These are phyloP conservation scores for Thalassophryne amazonica DNA, from an alignment of 2,797 vertebrate genomes.

Conservation along the genomic window DNA sequence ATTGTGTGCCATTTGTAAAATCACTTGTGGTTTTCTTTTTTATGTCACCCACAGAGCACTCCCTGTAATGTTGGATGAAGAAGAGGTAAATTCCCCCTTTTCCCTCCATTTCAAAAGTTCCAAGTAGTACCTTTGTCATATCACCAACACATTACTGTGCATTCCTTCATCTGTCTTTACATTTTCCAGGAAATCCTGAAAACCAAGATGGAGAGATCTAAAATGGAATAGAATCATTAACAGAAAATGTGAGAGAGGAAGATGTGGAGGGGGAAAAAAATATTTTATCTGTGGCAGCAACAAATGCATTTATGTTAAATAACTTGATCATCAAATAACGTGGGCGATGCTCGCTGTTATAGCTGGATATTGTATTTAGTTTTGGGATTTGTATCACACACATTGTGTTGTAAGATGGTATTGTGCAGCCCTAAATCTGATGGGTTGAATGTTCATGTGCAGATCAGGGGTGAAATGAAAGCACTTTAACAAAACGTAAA, in stretches of 20 bases:
- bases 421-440: neutral
- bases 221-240: constrained; percentile 85
- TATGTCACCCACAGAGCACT: constrained; percentile 72
- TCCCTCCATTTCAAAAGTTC: constrained; percentile 13
- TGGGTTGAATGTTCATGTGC: constrained; percentile 1
- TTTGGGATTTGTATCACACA: constrained; percentile 15
- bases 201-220: constrained; percentile 94
- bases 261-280: constrained; percentile 8
- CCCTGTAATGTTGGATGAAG: constrained; percentile 77
- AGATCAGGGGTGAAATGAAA: neutral
- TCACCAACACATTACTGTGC: neutral
- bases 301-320: constrained; percentile 16
- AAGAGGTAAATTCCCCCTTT: constrained; percentile 69
- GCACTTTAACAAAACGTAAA: constrained; percentile 1
- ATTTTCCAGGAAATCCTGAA: constrained; percentile 89
- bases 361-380: constrained; percentile 13
- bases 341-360: constrained; percentile 22
- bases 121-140: neutral
- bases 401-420: constrained; percentile 2
- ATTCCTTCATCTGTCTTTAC: neutral
- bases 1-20: too few relatives aligned
- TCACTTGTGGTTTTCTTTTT: neutral
- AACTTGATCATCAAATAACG: constrained; percentile 44
- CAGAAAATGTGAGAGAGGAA: neutral
- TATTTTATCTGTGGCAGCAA: constrained; percentile 24